A percentile compares a stretch with the other conserved stretches of the same genome.
These are phyloP conservation scores for Leptothorax acervorum DNA, from an alignment of 2,888 invertebrate genomes.

Conservation along the genomic window DNA sequence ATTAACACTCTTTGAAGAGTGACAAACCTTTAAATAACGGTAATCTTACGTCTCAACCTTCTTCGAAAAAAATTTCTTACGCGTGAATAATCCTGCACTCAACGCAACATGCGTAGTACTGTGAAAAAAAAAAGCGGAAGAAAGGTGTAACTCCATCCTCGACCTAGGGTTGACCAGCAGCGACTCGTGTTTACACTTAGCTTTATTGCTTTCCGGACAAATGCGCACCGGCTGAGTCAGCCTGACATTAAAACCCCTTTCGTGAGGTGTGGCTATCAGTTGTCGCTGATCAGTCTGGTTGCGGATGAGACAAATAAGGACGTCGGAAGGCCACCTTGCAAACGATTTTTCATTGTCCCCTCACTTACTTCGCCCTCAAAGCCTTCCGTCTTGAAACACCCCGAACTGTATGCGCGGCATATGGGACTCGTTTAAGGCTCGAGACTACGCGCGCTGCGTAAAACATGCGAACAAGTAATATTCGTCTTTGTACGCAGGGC, in stretches of 20 bases:
- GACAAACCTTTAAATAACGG: not conserved
- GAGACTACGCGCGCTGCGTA: slow-evolving; percentile 53
- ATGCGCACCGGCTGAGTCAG: slow-evolving; percentile 80
- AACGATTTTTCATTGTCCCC: slow-evolving; percentile 30
- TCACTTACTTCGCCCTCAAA: not conserved
- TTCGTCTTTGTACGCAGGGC: slow-evolving; percentile 52
- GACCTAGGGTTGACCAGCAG: slow-evolving; percentile 49
- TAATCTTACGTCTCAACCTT: not conserved
- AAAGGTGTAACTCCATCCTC: slow-evolving; percentile 68
- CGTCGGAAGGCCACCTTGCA: slow-evolving; percentile 14
- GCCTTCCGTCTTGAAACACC: not conserved
- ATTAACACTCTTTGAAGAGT: not conserved
- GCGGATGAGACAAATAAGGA: slow-evolving; percentile 64
- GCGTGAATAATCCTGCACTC: slow-evolving; percentile 11
- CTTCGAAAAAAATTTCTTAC: not conserved
- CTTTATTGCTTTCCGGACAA: slow-evolving; percentile 81
- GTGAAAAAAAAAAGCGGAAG: slow-evolving; percentile 13
- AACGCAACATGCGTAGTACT: not conserved
- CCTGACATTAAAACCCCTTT: slow-evolving; percentile 77
- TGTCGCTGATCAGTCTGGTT: slow-evolving; percentile 76
- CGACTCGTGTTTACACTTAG: slow-evolving; percentile 79
- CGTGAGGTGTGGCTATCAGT: slow-evolving; percentile 81
- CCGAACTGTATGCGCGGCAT: slow-evolving; percentile 21
- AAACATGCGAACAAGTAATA: slow-evolving; percentile 71
- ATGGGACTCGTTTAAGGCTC: slow-evolving; percentile 60